phyloP scores from a whole-genome alignment of 1,140 invertebrate genomes.

The Lordiphosa stackelbergi region DNA sequence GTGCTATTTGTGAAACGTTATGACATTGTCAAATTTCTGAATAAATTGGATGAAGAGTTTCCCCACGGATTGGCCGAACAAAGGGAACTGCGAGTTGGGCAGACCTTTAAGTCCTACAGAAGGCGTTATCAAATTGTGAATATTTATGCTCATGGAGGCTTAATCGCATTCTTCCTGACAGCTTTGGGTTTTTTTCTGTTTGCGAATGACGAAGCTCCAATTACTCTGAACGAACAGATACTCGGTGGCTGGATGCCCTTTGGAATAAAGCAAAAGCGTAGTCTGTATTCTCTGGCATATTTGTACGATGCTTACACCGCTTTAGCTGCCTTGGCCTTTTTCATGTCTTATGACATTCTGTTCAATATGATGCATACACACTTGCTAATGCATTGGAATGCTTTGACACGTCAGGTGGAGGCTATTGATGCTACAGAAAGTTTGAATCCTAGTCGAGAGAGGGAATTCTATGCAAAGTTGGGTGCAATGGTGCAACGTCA shows the following conservation, averaged over 20 bases:
- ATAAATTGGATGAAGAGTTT: constrained; percentile 35
- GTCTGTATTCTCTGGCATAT: constrained; percentile 18
- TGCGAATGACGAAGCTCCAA: constrained; percentile 13
- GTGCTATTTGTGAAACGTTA: constrained; percentile 29
- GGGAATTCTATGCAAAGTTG: constrained; percentile 9
- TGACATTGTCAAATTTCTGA: constrained; percentile 30
- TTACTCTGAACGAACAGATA: constrained; percentile 32
- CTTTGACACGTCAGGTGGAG: constrained; percentile 9
- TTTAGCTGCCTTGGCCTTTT: constrained; percentile 20
- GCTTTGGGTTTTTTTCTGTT: constrained; percentile 21
- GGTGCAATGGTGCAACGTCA: constrained; percentile 29
- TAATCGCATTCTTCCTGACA: constrained; percentile 6
- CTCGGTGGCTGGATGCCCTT: constrained; percentile 44
- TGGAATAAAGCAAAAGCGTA: constrained; percentile 19
- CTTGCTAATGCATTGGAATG: constrained; percentile 37
- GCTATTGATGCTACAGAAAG: constrained; percentile 17
- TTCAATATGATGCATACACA: constrained; percentile 40
- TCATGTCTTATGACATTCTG: constrained; percentile 31
- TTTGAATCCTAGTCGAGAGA: constrained; percentile 2
- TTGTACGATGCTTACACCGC: constrained; percentile 13
- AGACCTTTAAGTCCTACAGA: constrained; percentile 1
- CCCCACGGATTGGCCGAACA: constrained; percentile 21
- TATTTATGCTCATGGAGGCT: background rate
- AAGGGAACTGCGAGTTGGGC: constrained; percentile 5
- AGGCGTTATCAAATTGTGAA: constrained; percentile 18